A percentile compares a stretch with the other conserved stretches of the same genome.
These are phyloP conservation scores for Ormyrus labotus DNA, from an alignment of 2,888 invertebrate genomes.

Conservation along the genomic window DNA sequence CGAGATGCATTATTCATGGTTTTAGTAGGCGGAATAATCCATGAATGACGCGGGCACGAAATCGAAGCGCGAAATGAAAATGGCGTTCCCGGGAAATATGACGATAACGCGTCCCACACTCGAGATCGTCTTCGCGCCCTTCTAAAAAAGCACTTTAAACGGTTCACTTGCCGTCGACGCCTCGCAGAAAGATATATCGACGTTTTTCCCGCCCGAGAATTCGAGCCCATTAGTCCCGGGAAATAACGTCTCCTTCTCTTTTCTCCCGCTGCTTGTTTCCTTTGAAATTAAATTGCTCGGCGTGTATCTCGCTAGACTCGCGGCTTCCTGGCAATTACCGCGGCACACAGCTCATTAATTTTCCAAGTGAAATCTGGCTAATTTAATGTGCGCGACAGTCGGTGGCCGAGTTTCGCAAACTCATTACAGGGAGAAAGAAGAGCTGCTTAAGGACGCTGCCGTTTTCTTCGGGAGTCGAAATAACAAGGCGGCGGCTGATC, in stretches of 20 bases:
- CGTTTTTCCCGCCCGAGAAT: neutral
- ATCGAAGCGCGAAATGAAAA: conserved; percentile 36
- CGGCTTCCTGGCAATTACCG: conserved; percentile 40
- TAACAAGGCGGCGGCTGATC: too few species aligned
- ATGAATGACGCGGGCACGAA: conserved; percentile 26
- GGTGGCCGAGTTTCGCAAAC: conserved; percentile 22
- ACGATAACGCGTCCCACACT: conserved; percentile 3
- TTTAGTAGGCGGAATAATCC: conserved; percentile 18
- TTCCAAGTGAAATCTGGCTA: conserved; percentile 31
- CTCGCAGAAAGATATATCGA: neutral
- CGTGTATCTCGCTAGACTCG: neutral
- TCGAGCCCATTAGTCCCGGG: conserved; percentile 8
- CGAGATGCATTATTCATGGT: conserved; percentile 32
- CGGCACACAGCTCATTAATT: conserved; percentile 44
- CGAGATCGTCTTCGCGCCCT: neutral
- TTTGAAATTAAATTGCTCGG: conserved; percentile 27
- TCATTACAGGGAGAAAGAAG: neutral
- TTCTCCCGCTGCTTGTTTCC: neutral
- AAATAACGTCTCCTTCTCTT: neutral
- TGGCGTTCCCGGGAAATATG: neutral
- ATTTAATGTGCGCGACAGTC: conserved; percentile 16
- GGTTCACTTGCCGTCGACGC: too few species aligned
- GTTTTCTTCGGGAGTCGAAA: too few species aligned
- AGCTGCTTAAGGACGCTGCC: too few species aligned
- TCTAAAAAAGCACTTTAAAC: neutral